phyloP scores from a whole-genome alignment of 2,113 vertebrate species.

The Pterocles orientalis region DNA sequence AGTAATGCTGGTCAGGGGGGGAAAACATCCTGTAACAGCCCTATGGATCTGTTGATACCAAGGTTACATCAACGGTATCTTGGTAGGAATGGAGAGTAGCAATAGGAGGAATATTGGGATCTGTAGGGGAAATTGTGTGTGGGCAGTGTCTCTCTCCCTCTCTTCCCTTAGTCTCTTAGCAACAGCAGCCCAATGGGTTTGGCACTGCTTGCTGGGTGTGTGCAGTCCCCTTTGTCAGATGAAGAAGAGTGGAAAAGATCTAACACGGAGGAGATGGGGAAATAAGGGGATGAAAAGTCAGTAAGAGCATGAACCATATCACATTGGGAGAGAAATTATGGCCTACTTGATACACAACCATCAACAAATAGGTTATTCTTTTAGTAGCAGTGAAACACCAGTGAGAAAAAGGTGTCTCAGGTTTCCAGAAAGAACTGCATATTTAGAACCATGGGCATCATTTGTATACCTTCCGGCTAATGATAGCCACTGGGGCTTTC shows the following conservation, averaged over 20 bases:
- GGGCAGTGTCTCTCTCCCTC: neutral
- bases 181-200: neutral
- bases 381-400: neutral
- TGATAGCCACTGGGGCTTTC: neutral
- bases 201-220: neutral
- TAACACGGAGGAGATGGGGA: neutral
- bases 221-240: neutral
- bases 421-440: neutral
- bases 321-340: neutral
- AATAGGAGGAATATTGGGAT: neutral
- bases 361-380: neutral
- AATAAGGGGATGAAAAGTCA: neutral
- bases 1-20: neutral
- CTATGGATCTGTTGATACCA: neutral
- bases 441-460: neutral
- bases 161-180: constrained; percentile 29
- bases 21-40: neutral
- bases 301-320: neutral
- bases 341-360: neutral
- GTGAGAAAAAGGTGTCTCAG: neutral
- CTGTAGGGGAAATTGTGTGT: neutral
- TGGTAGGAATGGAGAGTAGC: neutral
- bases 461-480: neutral
- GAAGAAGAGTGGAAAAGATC: neutral
- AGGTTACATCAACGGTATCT: neutral